Evolutionary conservation across 2,797 vertebrate species (phyloP), one percentile per base, ranked within the genome.

Genomic region (Coregonus ussuriensis): DNA sequence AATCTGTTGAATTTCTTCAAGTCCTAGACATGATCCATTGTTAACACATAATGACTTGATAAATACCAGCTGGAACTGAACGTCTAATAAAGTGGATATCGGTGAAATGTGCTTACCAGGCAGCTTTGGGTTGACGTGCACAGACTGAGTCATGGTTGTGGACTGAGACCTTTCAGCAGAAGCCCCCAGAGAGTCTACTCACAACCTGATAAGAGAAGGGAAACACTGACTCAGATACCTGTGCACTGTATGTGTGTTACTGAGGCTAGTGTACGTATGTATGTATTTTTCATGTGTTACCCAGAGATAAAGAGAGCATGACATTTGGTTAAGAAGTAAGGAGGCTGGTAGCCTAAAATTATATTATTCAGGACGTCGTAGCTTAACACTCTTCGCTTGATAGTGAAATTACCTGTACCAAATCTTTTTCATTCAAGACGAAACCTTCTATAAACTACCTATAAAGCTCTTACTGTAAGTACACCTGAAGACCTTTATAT

Each of bases 111-210:
- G 89, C 93, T 95, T 92, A 98, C 98, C 97, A 79, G 96, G 94
- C 77, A 97, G 92, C 82, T 96, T 98, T 80, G 96, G 93, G 87
- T 96, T 97, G 84, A 97, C 92, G 83, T 96, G 94, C 63, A 95
- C 93, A 0, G 97, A 96, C 85, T 97, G 96, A 84, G 96, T 95
- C 98, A 99, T 99, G 81, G 93, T 96, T 89, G 77, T 81, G 74
- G 1, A 83, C 68, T 59, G 66, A 80, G 41, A 63, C 76, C 81
- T 86, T 88, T 87, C 85, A 86, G 81, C 85, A 82, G 79, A 79
- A 76, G 69, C 82, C 77, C 81, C 71, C 82, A 74, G 76, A 79
- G 76, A 80, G 82, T 91, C 71, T 85, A 81, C 88, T 90, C 79
- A 89, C 84, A 86, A 89, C 90, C 92, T 91, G 90, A 66, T 74